phyloP scores from a whole-genome alignment of 2,113 vertebrate species.

The Rhea pennata region DNA sequence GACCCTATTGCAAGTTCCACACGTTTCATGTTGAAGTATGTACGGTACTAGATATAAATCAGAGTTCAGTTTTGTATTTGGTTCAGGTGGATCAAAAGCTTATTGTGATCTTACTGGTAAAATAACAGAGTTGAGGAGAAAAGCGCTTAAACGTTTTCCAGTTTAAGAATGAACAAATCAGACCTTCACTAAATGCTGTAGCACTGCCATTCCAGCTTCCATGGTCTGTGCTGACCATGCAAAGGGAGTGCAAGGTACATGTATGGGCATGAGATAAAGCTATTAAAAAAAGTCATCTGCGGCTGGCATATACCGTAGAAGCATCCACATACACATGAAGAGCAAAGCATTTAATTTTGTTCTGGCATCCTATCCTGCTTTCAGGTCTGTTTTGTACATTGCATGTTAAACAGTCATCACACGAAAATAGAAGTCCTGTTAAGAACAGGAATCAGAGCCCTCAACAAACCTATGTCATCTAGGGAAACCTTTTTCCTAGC shows the following conservation, averaged over 20 bases:
- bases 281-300: constrained; percentile 12
- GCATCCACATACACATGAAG: neutral
- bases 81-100: neutral
- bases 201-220: neutral
- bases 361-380: neutral
- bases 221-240: neutral
- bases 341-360: neutral
- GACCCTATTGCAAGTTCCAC: neutral
- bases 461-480: neutral
- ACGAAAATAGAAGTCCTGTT: neutral
- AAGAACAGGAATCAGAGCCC: neutral
- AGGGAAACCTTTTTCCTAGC: neutral
- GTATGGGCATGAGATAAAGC: constrained; percentile 1
- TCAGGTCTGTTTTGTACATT: neutral
- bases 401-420: neutral
- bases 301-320: neutral
- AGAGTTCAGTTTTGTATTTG: neutral
- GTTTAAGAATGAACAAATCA: neutral
- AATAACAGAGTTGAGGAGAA: neutral
- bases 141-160: neutral
- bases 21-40: neutral
- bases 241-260: neutral
- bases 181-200: neutral
- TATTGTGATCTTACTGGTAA: neutral
- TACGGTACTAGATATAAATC: neutral